Base-by-base conservation (phyloP, 2,797 vertebrate species). In the Thripadectes ignobilis region DNA sequence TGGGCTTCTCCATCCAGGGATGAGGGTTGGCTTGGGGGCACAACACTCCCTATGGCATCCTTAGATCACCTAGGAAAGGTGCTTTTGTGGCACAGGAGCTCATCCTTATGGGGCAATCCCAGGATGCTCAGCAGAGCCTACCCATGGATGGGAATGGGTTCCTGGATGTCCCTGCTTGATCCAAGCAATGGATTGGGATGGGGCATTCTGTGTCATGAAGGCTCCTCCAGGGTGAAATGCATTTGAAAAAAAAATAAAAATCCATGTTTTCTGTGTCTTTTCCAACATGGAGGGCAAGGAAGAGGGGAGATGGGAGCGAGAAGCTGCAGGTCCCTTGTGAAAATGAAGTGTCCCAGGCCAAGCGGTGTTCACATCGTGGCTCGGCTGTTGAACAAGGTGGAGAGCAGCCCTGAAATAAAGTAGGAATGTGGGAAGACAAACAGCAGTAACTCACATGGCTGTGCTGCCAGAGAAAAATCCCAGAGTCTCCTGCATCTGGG, bases 361-460 rank as follows among this genome's bases (percentile, higher is more conserved):
- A 58, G 59, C 2, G 0, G 55, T 3, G 1, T 61, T 77, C 4
- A 4, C 49, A 63, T 66, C 75, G 78, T 14, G 48, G 17, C 39
- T 5, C 1, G 58, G 54, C 79, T 69, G 73, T 24, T 10, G 69
- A 51, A 36, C 6, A 23, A 69, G 76, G 38, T 80, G 27, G 57
- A 85, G 45, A 48, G 55, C 3, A 1, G 57, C 45, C 18, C 45
- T 77, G 65, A 88, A 89, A 90, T 66, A 88, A 91, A 83, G n/a
- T 82, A 88, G 85, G 57, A 43, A 52, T 76, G 54, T 38, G 46
- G 46, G 75, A 94, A 91, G 36, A 85, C 76, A 90, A 94, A 94
- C 73, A 84, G 46, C 91, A 91, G 66, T 88, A 93, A 86, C 15
- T 93, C 66, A 86, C 69, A 54, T 6, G 2, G 10, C 27, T 36